A percentile compares a stretch with the other conserved stretches of the same genome.
Evolutionary conservation across 2,797 vertebrate species (phyloP).

Genomic region (Scomberomorus guttatus): DNA sequence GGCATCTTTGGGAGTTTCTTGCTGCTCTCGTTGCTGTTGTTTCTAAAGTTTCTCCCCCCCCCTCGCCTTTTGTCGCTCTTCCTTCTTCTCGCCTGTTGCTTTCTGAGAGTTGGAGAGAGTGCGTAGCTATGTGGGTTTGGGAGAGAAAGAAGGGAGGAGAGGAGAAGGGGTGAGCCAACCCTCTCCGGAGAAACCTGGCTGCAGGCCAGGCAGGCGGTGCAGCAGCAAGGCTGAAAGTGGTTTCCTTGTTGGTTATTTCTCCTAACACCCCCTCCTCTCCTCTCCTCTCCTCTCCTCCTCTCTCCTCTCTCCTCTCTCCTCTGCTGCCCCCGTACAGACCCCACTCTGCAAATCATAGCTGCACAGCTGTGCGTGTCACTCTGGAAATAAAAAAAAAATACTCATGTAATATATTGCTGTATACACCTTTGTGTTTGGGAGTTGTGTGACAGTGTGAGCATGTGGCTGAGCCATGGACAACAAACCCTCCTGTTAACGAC

Average conservation of each 20-base stretch:
- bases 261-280: constrained; percentile 43
- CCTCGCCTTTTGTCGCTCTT: constrained; percentile 51
- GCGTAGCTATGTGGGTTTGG: constrained; percentile 73
- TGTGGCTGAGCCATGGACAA: neutral
- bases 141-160: constrained; percentile 77
- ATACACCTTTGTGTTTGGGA: constrained; percentile 19
- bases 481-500: too few relatives aligned
- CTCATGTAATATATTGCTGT: constrained; percentile 11
- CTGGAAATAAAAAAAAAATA: constrained; percentile 34
- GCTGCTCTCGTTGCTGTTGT: constrained; percentile 1
- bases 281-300: constrained; percentile 1
- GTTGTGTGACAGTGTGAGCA: neutral
- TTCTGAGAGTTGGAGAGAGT: constrained; percentile 70
- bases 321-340: constrained; percentile 34
- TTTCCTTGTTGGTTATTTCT: constrained; percentile 81
- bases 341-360: constrained; percentile 54
- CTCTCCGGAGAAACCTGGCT: constrained; percentile 77
- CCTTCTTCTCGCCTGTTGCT: constrained; percentile 73
- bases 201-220: constrained; percentile 80
- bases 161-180: constrained; percentile 80
- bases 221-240: constrained; percentile 80
- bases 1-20: constrained; percentile 66
- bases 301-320: constrained; percentile 8
- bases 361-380: constrained; percentile 76
- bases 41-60: constrained; percentile 46